Percentiles rank a stretch among this genome's conserved stretches.
phyloP scores from a whole-genome alignment of 2,113 vertebrate genomes.

The Chaetorhynchus papuensis region DNA sequence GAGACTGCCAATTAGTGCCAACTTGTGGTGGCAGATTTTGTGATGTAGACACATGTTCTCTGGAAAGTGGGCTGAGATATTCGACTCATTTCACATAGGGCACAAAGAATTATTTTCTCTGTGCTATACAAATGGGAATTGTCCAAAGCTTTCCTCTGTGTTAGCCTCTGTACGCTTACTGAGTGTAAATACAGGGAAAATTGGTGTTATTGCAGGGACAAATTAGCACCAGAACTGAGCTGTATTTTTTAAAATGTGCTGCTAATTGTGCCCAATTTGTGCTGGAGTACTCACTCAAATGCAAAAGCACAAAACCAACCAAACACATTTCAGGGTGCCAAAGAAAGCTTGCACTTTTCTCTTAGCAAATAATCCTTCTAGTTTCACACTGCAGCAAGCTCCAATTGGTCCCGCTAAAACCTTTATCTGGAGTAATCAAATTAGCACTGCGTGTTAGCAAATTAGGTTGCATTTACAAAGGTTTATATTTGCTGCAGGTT shows the following conservation, averaged over 20 bases:
- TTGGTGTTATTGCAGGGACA: slow-evolving; percentile 71
- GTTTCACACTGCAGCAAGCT: slow-evolving; percentile 53
- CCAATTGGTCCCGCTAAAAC: slow-evolving; percentile 59
- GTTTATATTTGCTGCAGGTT: slow-evolving; percentile 48
- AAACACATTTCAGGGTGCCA: slow-evolving; percentile 66
- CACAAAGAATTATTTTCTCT: slow-evolving; percentile 75
- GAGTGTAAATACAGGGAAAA: slow-evolving; percentile 72
- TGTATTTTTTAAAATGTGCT: slow-evolving; percentile 68
- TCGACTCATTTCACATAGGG: slow-evolving; percentile 61
- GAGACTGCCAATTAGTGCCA: slow-evolving; percentile 73
- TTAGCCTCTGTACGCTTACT: slow-evolving; percentile 67
- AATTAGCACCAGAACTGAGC: slow-evolving; percentile 74
- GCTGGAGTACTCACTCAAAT: slow-evolving; percentile 66
- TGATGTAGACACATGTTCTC: slow-evolving; percentile 72
- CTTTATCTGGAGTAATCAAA: slow-evolving; percentile 71
- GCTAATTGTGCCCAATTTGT: slow-evolving; percentile 73
- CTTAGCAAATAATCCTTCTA: slow-evolving; percentile 62
- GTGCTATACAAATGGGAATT: slow-evolving; percentile 70
- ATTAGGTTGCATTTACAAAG: slow-evolving; percentile 60
- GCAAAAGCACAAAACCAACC: slow-evolving; percentile 69
- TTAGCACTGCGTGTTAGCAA: slow-evolving; percentile 69
- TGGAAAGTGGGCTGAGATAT: slow-evolving; percentile 70
- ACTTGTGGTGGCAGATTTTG: slow-evolving; percentile 74
- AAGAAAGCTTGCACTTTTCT: slow-evolving; percentile 61
- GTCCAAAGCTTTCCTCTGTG: slow-evolving; percentile 67